Conservation (phyloP, 2,113 vertebrate genomes). For the Orcinus orca region DNA sequence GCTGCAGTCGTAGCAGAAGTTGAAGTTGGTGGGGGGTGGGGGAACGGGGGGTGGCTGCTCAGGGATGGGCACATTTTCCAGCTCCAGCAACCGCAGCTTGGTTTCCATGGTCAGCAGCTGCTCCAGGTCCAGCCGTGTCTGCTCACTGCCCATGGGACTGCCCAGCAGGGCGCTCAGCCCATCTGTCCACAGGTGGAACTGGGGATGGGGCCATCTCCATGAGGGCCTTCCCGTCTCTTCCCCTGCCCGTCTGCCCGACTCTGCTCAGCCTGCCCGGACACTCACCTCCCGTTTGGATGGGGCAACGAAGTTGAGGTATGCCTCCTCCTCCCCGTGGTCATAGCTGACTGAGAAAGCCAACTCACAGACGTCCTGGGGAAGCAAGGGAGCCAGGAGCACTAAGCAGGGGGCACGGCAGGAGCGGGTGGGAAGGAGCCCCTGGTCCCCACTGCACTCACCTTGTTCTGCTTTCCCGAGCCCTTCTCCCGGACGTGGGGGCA, state of each 20-base stretch:
- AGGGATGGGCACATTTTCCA: slow-evolving; percentile 95
- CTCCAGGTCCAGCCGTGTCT: slow-evolving; percentile 93
- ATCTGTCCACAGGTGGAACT: slow-evolving; percentile 98
- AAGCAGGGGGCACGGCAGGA: neutral
- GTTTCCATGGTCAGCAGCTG: slow-evolving; percentile 97
- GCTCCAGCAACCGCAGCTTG: slow-evolving; percentile 95
- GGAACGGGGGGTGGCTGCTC: slow-evolving; percentile 91
- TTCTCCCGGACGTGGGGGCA: slow-evolving; percentile 96
- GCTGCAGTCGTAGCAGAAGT: slow-evolving; percentile 97
- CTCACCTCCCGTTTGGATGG: slow-evolving; percentile 94
- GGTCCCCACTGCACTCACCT: slow-evolving; percentile 82
- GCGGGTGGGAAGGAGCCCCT: neutral
- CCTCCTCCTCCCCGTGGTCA: slow-evolving; percentile 91
- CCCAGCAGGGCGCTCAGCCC: slow-evolving; percentile 94
- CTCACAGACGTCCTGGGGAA: slow-evolving; percentile 91
- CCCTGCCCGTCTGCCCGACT: neutral
- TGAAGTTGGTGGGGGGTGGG: slow-evolving; percentile 94
- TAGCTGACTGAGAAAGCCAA: slow-evolving; percentile 95
- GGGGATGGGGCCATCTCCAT: neutral
- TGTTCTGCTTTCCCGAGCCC: slow-evolving; percentile 94
- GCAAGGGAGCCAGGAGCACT: neutral
- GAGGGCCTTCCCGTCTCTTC: neutral
- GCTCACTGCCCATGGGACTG: slow-evolving; percentile 93
- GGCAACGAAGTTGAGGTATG: slow-evolving; percentile 93
- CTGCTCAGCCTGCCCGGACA: neutral